Base-by-base conservation (phyloP, 1,140 invertebrate species). In the Drosophila punjabiensis region DNA sequence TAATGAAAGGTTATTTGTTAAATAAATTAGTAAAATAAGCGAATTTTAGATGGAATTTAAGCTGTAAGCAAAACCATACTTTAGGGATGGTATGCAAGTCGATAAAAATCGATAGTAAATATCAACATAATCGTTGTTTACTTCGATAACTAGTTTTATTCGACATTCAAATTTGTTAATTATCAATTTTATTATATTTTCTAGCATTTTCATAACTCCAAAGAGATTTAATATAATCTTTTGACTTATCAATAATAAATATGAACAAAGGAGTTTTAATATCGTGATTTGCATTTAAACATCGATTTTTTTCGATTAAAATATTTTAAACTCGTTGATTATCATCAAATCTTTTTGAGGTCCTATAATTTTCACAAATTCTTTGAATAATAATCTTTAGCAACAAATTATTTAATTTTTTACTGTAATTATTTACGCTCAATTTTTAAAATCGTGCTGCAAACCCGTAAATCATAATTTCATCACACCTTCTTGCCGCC, bases 371-470 rank as follows among this genome's bases (percentile, higher is more conserved):
- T 18, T 18, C 6, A 30, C 11, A 11, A 32, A 3, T 13, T 3
- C 7, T 11, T 18, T 7, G 1, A 55, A 8, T 16, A 56, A 56
- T 20, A 37, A 37, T 32, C 33, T 16, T 37, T 1, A n/a, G 14
- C 33, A 37, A 37, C 14, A 37, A 56, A 24, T 37, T 37, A 56
- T 37, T 53, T 32, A 53, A 39, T 39, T 37, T 35, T 14, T 37
- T 37, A 8, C 16, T 24, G 53, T 37, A 24, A 24, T 56, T 24
- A 37, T 56, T 9, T 58, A 13, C 5, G 20, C 55, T 39, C 14
- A 39, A 39, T 58, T 58, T 58, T 58, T 39, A n/a, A 13, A n/a
- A 58, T 58, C 55, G 33, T 58, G 55, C 5, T 8, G 55, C 33
- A 24, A 24, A 35, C 7, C 35, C 35, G 33, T 58, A 28, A 58